Conservation (phyloP, 92 coral and sea anemone species). For the Zoanthus solanderi region DNA sequence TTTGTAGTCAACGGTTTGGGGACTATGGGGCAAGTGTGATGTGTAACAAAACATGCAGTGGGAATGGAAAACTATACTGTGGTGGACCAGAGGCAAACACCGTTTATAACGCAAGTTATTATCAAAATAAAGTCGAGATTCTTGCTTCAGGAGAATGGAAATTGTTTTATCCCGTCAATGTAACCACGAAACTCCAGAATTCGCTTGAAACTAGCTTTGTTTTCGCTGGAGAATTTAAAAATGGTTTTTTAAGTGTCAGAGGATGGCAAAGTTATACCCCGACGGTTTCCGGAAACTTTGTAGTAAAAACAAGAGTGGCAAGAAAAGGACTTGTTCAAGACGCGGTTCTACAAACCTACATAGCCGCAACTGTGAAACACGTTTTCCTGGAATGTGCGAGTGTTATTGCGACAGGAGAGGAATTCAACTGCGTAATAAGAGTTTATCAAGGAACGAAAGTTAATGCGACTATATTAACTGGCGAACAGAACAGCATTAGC, state of each 20-base stretch:
- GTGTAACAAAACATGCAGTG: slow-evolving; percentile 77
- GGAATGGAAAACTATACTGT: slow-evolving; percentile 62
- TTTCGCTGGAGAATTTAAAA: slow-evolving; percentile 60
- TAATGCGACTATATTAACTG: slow-evolving; percentile 44
- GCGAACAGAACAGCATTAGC: neutral
- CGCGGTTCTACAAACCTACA: slow-evolving; percentile 26
- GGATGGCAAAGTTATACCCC: slow-evolving; percentile 51
- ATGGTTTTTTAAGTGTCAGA: slow-evolving; percentile 56
- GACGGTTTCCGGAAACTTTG: slow-evolving; percentile 71
- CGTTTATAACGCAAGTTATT: slow-evolving; percentile 79
- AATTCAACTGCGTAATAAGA: slow-evolving; percentile 62
- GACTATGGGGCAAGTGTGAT: slow-evolving; percentile 39
- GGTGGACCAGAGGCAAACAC: slow-evolving; percentile 77
- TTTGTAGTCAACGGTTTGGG: slow-evolving; percentile 72
- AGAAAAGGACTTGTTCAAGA: neutral
- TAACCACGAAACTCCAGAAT: slow-evolving; percentile 60
- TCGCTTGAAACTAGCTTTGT: slow-evolving; percentile 42
- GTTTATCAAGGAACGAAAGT: slow-evolving; percentile 80
- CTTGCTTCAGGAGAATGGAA: slow-evolving; percentile 27
- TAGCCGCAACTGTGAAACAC: slow-evolving; percentile 58
- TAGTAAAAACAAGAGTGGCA: slow-evolving; percentile 51
- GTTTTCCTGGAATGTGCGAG: slow-evolving; percentile 66
- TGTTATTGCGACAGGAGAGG: slow-evolving; percentile 48
- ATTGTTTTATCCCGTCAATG: slow-evolving; percentile 56
- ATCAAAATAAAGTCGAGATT: slow-evolving; percentile 48